Base-by-base conservation (phyloP, 2,797 vertebrate species). In the Delichon dasypus region DNA sequence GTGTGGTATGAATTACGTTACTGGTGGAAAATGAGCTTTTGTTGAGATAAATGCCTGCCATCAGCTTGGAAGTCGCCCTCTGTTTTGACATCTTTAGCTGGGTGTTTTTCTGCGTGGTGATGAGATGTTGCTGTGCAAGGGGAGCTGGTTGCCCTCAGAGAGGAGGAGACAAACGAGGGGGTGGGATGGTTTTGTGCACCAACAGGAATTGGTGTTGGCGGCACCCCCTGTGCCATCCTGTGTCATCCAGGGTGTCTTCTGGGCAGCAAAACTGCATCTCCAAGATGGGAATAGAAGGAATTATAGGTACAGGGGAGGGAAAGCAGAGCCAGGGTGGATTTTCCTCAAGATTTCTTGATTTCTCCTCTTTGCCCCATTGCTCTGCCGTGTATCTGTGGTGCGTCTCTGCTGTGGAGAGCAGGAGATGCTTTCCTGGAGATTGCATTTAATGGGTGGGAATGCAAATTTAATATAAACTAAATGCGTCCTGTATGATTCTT, bases 11-110 rank as follows among this genome's bases (percentile, higher is more conserved):
- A 75, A 77, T 91, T 51, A 84, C 48, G 6, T 77, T 78, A 48
- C n/a, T 16, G 13, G 48, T 62, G 86, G 87, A 90, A 93, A 94
- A 93, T 16, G 93, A 95, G 90, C 79, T 71, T 94, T 95, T 80
- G 92, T 82, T 84, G 92, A 91, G 95, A 93, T 90, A 89, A 91
- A 73, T 10, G 64, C 77, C 42, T 58, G 60, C 74, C 42, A 27
- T 94, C 84, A 42, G 71, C 92, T 88, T 25, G 11, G 81, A 84
- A 67, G 76, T 54, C 21, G 0, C 89, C 84, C 77, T 73, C 85
- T 48, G 70, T 89, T 90, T 74, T 87, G 85, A 82, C 42, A 5
- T 81, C 61, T 66, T 53, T 23, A 38, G 2, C 90, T 75, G 19
- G 3, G 26, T 22, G 42, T 45, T 88, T 78, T 88, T 65, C 68